Conservation (phyloP, 2,888 invertebrate species). For the Elegia similella region DNA sequence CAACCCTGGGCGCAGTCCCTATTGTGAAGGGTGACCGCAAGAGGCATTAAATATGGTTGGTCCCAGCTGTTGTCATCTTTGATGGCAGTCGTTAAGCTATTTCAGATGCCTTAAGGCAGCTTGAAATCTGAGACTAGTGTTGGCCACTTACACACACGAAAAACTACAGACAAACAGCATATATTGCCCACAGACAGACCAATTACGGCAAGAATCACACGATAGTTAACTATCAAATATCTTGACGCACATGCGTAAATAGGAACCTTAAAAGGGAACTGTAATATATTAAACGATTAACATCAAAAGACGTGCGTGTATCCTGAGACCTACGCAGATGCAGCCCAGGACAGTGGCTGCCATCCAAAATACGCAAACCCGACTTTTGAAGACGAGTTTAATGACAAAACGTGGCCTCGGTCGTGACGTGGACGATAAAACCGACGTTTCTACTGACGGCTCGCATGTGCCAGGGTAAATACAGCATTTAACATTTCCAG, state of each 20-base stretch:
- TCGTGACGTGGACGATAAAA: conserved; percentile 22
- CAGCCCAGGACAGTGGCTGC: conserved; percentile 37
- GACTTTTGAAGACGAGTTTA: conserved; percentile 34
- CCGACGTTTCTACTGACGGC: conserved; percentile 19
- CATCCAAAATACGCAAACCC: conserved; percentile 47
- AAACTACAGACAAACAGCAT: no score
- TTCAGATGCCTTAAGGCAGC: no score
- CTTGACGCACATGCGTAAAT: neutral
- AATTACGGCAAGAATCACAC: no score
- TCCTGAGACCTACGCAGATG: conserved; percentile 15
- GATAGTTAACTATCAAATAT: no score
- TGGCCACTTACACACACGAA: no score
- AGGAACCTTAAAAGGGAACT: neutral
- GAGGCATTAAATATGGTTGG: no score
- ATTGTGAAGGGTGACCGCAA: no score
- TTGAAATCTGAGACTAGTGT: no score
- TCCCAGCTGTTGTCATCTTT: no score
- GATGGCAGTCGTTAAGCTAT: no score
- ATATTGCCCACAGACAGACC: no score
- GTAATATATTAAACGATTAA: neutral
- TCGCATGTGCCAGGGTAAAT: conserved; percentile 2
- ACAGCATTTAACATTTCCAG: conserved; percentile 9
- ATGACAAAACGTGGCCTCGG: conserved; percentile 24
- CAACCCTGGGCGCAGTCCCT: no score
- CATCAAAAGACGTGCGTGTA: neutral